A percentile compares a stretch with the other conserved stretches of the same genome.
phyloP scores from a whole-genome alignment of 2,113 vertebrate species.

The Lampris incognitus region DNA sequence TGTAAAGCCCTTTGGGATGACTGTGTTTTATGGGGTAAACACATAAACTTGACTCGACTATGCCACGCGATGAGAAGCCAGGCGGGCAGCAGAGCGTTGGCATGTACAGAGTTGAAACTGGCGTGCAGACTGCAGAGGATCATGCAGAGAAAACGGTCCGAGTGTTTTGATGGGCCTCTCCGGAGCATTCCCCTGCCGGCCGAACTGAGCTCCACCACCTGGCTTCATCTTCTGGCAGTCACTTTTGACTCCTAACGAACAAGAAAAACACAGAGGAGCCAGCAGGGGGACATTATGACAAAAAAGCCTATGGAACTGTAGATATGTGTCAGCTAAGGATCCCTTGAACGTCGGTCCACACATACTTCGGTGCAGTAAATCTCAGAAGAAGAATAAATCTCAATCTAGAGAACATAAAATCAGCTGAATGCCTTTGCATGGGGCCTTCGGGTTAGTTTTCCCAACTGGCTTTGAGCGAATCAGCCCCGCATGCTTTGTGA shows the following conservation, averaged over 20 bases:
- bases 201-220: constrained; percentile 60
- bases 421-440: constrained; percentile 32
- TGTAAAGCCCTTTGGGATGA: too few species aligned
- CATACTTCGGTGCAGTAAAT: too few species aligned
- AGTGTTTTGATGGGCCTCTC: constrained; percentile 68
- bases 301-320: background rate
- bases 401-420: constrained; percentile 15
- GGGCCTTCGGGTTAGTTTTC: constrained; percentile 24
- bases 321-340: background rate
- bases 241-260: constrained; percentile 14
- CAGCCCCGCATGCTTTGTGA: constrained; percentile 61
- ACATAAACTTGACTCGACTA: too few species aligned
- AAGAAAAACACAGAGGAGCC: constrained; percentile 16
- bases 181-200: constrained; percentile 59
- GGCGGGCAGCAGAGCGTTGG: background rate
- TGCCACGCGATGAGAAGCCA: background rate
- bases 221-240: constrained; percentile 43
- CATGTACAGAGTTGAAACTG: constrained; percentile 37
- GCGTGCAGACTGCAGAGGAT: constrained; percentile 44
- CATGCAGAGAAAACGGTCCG: constrained; percentile 37
- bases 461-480: constrained; percentile 49
- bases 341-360: too few species aligned
- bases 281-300: constrained; percentile 2
- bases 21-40: too few species aligned
- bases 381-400: too few species aligned